Percentiles rank a stretch among this genome's conserved stretches.
Evolutionary conservation across 2,113 vertebrate species (phyloP).

Genomic region (Thomomys bottae): DNA sequence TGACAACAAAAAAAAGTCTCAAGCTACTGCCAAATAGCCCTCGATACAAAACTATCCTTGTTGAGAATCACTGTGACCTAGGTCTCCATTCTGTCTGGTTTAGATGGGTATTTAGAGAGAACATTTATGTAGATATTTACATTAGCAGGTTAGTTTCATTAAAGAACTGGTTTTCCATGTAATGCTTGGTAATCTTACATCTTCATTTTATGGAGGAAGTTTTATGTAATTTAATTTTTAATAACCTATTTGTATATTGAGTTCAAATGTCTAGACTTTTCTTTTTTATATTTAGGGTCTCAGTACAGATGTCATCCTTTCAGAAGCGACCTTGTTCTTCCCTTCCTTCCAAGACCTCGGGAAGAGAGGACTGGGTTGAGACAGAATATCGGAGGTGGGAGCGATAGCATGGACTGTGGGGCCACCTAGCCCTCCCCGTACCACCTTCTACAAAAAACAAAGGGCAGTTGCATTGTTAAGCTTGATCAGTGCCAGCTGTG

Average conservation of each 20-base stretch:
- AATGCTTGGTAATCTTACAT: neutral
- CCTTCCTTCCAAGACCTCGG: conserved; percentile 93
- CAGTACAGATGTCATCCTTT: conserved; percentile 96
- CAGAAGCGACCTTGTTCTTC: conserved; percentile 91
- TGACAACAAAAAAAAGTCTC: neutral
- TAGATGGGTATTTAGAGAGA: neutral
- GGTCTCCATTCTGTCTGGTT: neutral
- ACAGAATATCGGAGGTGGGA: conserved; percentile 89
- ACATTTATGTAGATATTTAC: neutral
- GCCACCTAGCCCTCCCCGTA: conserved; percentile 67
- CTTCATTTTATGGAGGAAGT: conserved; percentile 36
- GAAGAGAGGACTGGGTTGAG: conserved; percentile 88
- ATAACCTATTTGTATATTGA: conserved; percentile 52
- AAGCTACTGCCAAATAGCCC: neutral
- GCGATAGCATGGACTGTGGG: conserved; percentile 49
- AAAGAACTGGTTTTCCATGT: neutral
- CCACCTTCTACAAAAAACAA: conserved; percentile 52
- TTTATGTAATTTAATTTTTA: conserved; percentile 49
- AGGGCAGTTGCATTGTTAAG: conserved; percentile 25
- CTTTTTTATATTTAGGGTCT: conserved; percentile 87
- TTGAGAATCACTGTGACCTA: neutral
- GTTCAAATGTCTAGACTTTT: conserved; percentile 54
- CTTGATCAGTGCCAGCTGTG: conserved; percentile 83
- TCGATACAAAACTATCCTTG: neutral
- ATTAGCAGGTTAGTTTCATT: neutral